Evolutionary conservation across 2,797 vertebrate species (phyloP), one percentile per base, ranked within the genome.

Genomic region (Peromyscus eremicus): DNA sequence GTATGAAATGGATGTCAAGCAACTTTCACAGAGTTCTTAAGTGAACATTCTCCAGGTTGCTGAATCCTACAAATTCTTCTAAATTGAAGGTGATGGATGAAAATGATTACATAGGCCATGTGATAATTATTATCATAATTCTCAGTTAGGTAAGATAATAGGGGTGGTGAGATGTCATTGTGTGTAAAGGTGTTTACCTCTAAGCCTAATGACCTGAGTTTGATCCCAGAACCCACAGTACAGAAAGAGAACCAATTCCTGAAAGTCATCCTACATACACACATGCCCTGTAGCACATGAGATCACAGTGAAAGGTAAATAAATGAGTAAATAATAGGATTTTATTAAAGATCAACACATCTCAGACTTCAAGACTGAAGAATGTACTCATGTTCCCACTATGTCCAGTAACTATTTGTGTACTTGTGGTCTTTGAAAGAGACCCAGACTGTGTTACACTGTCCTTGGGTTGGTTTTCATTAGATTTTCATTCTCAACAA

Each of bases 371-470:
- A 57, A 95, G 37, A 70, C 21, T 62, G 62, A 94, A 90, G 49
- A 70, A 23, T 32, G 19, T 85, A 57, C 25, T 75, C 40, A 73
- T 46, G 70, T 55, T n/a, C 66, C 19, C 16, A 70, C 49, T 1
- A 0, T 17, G 84, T 27, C 34, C 2, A 2, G 84, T 73, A 21
- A 27, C 27, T 80, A 68, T 12, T 68, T 19, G 5, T 19, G 11
- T 46, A 75, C 40, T 68, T 21, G 1, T 91, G 52, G 43, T 75
- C 92, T 68, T 89, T 91, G 83, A 77, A 94, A 91, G 23, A 91
- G 29, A 83, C 66, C 43, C 60, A 25, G 75, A 66, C 14, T 43
- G 2, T 60, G 6, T 75, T 40, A 11, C 55, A 14, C 0, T 82
- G 29, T 52, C 43, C 40, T 43, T 83, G 73, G 40, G 13, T 82